Conservation (phyloP, 2,797 vertebrate genomes). For the Danio kyathit region DNA sequence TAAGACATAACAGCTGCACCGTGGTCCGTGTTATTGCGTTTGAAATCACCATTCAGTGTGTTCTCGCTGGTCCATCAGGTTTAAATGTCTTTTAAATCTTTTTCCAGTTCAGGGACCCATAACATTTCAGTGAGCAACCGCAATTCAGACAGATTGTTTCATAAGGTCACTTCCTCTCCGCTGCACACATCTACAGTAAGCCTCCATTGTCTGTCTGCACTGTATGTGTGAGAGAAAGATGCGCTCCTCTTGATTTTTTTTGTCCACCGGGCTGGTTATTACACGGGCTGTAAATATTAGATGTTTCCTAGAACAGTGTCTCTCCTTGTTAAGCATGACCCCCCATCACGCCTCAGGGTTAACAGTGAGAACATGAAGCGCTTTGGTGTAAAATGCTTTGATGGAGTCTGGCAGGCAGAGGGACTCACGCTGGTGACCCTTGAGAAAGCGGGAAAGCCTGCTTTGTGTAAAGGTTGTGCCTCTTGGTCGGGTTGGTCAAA, state of each 20-base stretch:
- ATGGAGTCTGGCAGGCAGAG: conserved; percentile 63
- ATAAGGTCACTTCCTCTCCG: conserved; percentile 73
- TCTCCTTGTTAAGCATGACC: conserved; percentile 64
- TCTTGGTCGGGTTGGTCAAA: neutral
- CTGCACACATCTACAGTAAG: conserved; percentile 21
- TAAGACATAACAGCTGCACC: conserved; percentile 29
- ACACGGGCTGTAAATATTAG: conserved; percentile 73
- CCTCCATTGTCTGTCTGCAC: conserved; percentile 1
- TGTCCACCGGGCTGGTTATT: conserved; percentile 58
- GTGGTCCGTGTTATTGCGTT: conserved; percentile 20
- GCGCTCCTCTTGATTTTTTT: conserved; percentile 3
- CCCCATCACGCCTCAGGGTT: conserved; percentile 62
- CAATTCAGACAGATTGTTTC: conserved; percentile 69
- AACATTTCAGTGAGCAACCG: conserved; percentile 62
- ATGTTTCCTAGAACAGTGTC: conserved; percentile 69
- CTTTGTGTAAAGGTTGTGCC: conserved; percentile 21
- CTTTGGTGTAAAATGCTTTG: conserved; percentile 69
- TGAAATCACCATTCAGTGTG: conserved; percentile 30
- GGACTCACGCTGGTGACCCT: conserved; percentile 50
- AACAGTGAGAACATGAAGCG: conserved; percentile 66
- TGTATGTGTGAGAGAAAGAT: conserved; percentile 7
- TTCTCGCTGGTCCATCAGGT: conserved; percentile 39
- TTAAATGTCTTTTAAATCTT: conserved; percentile 50
- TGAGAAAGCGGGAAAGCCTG: conserved; percentile 69
- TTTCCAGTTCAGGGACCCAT: conserved; percentile 60